Evolutionary conservation across 2,113 vertebrate species (phyloP).

Genomic region (Phodopus roborovskii): DNA sequence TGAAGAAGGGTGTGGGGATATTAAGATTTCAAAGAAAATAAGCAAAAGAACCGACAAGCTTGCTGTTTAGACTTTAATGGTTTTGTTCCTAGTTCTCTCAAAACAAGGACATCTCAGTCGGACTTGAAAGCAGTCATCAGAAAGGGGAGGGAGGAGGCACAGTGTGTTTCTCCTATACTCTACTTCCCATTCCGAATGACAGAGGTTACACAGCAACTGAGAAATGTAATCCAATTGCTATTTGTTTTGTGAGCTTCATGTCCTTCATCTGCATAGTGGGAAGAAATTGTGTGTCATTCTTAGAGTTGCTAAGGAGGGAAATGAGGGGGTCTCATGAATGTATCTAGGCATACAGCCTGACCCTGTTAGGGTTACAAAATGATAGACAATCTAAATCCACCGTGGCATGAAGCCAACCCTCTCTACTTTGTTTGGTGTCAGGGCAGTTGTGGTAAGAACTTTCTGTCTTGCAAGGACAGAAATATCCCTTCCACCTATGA

Average conservation of each 20-base stretch:
- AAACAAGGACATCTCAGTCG: background rate
- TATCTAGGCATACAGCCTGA: background rate
- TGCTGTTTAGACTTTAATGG: background rate
- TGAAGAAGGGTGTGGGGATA: background rate
- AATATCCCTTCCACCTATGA: background rate
- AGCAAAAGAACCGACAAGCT: background rate
- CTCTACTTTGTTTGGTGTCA: background rate
- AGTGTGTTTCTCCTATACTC: background rate
- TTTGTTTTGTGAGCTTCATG: background rate
- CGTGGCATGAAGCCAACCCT: background rate
- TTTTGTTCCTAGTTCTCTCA: background rate
- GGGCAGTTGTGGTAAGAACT: background rate
- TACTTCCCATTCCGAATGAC: background rate
- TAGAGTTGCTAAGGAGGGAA: background rate
- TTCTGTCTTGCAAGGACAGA: background rate
- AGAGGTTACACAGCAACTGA: background rate
- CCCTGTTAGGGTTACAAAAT: background rate
- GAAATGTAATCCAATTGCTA: background rate
- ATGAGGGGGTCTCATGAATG: background rate
- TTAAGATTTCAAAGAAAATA: conserved; percentile 3
- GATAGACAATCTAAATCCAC: background rate
- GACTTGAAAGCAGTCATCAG: background rate
- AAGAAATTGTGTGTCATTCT: background rate
- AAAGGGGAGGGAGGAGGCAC: too few relatives aligned
- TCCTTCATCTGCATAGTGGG: background rate